Evolutionary conservation across 1,140 invertebrate genomes (phyloP).

Genomic region (Drosophila orena): DNA sequence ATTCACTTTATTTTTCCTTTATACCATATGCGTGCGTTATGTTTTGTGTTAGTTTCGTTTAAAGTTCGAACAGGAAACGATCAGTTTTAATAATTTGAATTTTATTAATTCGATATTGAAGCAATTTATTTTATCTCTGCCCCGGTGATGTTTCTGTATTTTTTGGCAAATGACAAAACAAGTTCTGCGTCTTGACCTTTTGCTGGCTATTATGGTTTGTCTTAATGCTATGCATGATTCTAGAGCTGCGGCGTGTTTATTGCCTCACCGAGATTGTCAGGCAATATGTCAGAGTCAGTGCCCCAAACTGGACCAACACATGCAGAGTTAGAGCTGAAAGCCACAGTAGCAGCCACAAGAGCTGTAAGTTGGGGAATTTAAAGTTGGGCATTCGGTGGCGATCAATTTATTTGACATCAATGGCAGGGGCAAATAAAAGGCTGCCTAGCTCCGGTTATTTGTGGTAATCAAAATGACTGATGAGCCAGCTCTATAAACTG

Average conservation of each 20-base stretch:
- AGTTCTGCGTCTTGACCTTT: constrained; percentile 70
- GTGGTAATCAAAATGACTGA: constrained; percentile 76
- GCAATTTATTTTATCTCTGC: constrained; percentile 57
- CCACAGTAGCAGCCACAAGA: constrained; percentile 33
- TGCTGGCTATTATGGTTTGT: constrained; percentile 17
- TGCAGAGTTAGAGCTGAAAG: constrained; percentile 5
- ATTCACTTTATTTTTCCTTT: constrained; percentile 12
- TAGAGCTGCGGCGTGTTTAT: constrained; percentile 40
- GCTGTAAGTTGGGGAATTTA: constrained; percentile 60
- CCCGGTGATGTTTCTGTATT: constrained; percentile 20
- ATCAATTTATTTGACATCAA: constrained; percentile 66
- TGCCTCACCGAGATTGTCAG: constrained; percentile 55
- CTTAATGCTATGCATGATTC: constrained; percentile 44
- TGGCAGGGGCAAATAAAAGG: constrained; percentile 31
- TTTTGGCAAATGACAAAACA: constrained; percentile 64
- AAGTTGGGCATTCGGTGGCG: constrained; percentile 35
- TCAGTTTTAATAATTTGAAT: constrained; percentile 56
- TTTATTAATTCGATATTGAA: constrained; percentile 66
- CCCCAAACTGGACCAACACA: constrained; percentile 41
- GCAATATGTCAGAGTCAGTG: constrained; percentile 62
- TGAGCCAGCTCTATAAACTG: constrained; percentile 66
- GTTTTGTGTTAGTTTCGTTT: not conserved
- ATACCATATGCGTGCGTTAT: constrained; percentile 6
- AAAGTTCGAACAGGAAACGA: constrained; percentile 48
- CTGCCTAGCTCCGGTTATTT: constrained; percentile 52